Conservation (phyloP, 2,888 invertebrate genomes). For the Caenorhabditis panamensis region DNA sequence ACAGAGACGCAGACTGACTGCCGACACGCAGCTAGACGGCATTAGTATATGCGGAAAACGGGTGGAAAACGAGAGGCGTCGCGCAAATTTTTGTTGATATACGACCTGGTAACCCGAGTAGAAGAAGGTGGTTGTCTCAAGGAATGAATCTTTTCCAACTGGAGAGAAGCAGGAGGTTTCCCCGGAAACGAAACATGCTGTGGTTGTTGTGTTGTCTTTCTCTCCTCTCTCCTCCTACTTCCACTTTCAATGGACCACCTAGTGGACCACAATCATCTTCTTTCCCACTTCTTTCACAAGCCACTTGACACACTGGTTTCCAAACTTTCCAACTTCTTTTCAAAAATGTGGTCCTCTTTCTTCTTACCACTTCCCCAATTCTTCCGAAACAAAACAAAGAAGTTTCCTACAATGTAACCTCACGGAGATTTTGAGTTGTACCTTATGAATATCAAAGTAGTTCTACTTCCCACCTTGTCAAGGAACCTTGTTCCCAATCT, state of each 20-base stretch:
- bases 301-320: too few species aligned
- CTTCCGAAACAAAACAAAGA: slow-evolving; percentile 3
- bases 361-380: background rate
- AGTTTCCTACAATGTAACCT: too few species aligned
- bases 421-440: too few species aligned
- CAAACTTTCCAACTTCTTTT: background rate
- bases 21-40: slow-evolving; percentile 25
- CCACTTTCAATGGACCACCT: slow-evolving; percentile 3
- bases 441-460: too few species aligned
- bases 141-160: background rate
- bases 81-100: slow-evolving; percentile 44
- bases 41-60: slow-evolving; percentile 51
- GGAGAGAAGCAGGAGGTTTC: background rate
- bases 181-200: slow-evolving; percentile 17
- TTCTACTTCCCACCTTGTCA: too few species aligned
- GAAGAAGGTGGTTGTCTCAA: background rate
- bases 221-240: background rate
- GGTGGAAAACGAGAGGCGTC: slow-evolving; percentile 18
- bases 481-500: too few species aligned
- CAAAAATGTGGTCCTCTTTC: background rate
- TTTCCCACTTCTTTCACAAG: background rate
- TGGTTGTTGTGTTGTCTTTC: too few species aligned
- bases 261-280: background rate
- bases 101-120: slow-evolving; percentile 47
- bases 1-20: slow-evolving; percentile 32